Evolutionary conservation across 1,140 invertebrate genomes (phyloP), one percentile per base, ranked within the genome.

Genomic region (Camponotus vicinus): DNA sequence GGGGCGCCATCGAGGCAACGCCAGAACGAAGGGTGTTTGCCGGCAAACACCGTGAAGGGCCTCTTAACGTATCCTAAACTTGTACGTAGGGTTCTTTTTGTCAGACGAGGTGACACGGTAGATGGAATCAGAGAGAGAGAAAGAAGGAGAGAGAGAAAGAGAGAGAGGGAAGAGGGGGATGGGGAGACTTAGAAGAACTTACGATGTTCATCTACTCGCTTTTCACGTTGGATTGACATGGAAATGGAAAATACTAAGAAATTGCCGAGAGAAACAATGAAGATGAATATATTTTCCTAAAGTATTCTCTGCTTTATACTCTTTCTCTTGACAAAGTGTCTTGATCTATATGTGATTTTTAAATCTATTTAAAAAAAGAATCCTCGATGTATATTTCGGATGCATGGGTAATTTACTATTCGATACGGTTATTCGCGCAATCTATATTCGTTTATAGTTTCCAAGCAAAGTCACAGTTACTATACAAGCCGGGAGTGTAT

Each of bases 21-120:
- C 87, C 69, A 89, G 86, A 89, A 92, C 90, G 91, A 93, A 94
- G 94, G 93, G 92, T 94, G 93, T 93, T 94, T 94, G 92, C 90
- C 70, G 77, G 92, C 92, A 94, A 94, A 94, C 94, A 94, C 57
- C 73, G 88, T 92, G 63, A 90, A 94, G 92, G 82, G 88, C 82
- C 93, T 93, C 93, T 94, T 92, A 91, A 92, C 91, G 83, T 88
- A 84, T 90, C 86, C 90, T 90, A 91, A 91, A 90, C 87, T 80
- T 89, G 86, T 83, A 79, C 88, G 90, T 85, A 82, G 90, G 86
- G 90, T 71, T 88, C 88, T 75, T 85, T 86, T 89, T 76, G 85
- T 91, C 78, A 78, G 59, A 34, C 85, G 61, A 85, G 79, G 70
- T 79, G 80, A 89, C 87, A 85, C 87, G 66, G 73, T 89, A 88